Evolutionary conservation across 2,113 vertebrate species (phyloP), one percentile per base, ranked within the genome.

Genomic region (Chloroceryle aenea): DNA sequence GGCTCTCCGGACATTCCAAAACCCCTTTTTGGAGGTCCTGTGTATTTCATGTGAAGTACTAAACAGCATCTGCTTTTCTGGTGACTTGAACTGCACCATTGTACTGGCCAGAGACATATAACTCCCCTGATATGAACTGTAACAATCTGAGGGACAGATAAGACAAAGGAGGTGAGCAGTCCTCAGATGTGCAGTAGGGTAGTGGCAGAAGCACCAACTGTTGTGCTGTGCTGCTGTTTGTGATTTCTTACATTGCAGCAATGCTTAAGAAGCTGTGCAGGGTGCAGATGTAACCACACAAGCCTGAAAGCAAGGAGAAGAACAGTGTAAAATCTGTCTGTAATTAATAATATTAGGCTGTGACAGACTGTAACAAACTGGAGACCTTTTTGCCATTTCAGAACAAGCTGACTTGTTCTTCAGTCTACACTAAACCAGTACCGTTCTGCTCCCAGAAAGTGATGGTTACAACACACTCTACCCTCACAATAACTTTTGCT

Each of bases 181-280:
- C 15, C 32, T 66, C 0, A 0, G 38, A 25, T 0, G 1, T 2
- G 8, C 0, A 3, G 22, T 71, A 12, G 15, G 8, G 32, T 7
- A 59, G 23, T 25, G 40, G 7, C 55, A 84, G 68, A 55, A 64
- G 9, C 40, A 80, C 5, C 16, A 17, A 1, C 6, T 14, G 3
- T 25, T 36, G 6, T 20, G 15, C 12, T 58, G 10, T 40, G 45
- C 12, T 79, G 7, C 22, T 58, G 1, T 71, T 50, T 1, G 8
- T 38, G 47, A 16, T 61, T 87, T 50, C 42, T 68, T 13, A 8
- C 20, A 40, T 5, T 61, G 16, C 43, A 64, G 10, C 29, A 38
- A 15, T 63, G 20, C 43, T 76, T 8, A 61, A 50, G 71, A 43
- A 62, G 23, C 42, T 20, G 25, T 4, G 18, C 20, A 72, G 34